Conservation (phyloP, 1,140 invertebrate species). For the Penaeus indicus region DNA sequence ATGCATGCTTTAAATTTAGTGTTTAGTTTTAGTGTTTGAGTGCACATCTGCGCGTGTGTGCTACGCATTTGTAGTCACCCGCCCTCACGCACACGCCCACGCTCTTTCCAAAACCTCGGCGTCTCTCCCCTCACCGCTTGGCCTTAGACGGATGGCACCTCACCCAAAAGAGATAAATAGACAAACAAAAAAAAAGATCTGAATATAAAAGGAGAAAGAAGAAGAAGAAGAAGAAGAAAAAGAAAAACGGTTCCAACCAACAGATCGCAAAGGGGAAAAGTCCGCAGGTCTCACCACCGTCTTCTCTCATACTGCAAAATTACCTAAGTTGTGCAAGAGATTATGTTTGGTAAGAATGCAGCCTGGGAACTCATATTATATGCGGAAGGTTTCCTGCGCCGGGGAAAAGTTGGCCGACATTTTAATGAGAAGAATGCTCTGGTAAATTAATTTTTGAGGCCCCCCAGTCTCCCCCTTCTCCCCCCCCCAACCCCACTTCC, state of each 20-base stretch:
- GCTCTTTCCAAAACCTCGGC: no score
- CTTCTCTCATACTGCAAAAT: constrained; percentile 49
- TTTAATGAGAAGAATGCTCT: constrained; percentile 63
- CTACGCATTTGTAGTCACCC: no score
- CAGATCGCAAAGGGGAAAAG: constrained; percentile 11
- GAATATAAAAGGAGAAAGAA: background rate
- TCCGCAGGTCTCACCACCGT: constrained; percentile 23
- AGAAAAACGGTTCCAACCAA: background rate
- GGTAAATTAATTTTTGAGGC: constrained; percentile 60
- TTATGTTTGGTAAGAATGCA: constrained; percentile 61
- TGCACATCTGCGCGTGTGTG: no score
- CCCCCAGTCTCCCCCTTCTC: background rate
- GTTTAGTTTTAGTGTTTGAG: no score
- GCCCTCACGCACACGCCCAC: no score
- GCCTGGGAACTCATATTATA: constrained; percentile 58
- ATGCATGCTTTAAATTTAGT: no score
- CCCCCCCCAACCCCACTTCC: background rate
- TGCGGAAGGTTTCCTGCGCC: constrained; percentile 37
- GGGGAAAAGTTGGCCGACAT: constrained; percentile 52
- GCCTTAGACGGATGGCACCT: no score
- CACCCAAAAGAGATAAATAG: no score
- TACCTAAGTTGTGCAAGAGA: constrained; percentile 58
- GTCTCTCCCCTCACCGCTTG: no score
- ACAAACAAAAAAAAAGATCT: no score
- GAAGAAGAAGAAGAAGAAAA: background rate